Evolutionary conservation across 2,888 invertebrate genomes (phyloP).

Genomic region (Callimorpha dominula): DNA sequence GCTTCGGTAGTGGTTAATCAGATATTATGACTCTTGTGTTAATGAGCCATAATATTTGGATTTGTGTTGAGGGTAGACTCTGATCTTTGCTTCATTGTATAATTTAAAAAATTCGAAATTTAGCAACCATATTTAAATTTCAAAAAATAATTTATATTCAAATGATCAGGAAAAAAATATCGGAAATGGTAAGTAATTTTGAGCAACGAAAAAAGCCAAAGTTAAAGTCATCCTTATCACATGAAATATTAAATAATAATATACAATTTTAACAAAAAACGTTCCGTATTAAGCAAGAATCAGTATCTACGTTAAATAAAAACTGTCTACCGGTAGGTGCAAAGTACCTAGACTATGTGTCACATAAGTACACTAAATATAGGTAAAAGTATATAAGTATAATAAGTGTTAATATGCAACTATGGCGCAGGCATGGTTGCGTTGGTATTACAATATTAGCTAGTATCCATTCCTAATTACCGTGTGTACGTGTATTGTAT

Average conservation of each 20-base stretch:
- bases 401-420: background rate
- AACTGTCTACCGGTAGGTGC: background rate
- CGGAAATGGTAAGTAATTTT: background rate
- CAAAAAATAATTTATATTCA: background rate
- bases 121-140: background rate
- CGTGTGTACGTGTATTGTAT: background rate
- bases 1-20: conserved; percentile 6
- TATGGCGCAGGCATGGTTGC: background rate
- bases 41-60: background rate
- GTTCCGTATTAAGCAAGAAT: background rate
- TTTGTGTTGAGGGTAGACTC: background rate
- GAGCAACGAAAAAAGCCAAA: background rate
- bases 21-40: background rate
- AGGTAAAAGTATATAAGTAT: no score
- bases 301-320: background rate
- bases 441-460: background rate
- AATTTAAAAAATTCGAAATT: background rate
- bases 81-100: background rate
- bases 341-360: background rate
- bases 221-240: background rate
- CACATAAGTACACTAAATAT: background rate
- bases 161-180: background rate
- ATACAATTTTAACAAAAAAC: background rate
- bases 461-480: background rate
- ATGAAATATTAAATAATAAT: background rate